Base-by-base conservation (phyloP, 1,140 invertebrate species). In the Drosophila trapezifrons region DNA sequence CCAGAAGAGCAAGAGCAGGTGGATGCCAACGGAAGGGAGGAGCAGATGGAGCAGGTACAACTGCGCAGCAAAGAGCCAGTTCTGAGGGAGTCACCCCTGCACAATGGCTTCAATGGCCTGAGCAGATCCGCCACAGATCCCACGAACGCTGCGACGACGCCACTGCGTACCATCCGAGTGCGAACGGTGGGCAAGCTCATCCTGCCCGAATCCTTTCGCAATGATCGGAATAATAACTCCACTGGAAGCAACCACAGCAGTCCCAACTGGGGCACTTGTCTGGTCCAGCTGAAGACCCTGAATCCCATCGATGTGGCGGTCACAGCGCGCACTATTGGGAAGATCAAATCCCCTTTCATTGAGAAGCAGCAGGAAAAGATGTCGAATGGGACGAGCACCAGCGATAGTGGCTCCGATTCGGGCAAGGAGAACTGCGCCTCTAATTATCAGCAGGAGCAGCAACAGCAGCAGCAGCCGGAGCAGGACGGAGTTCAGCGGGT, bases 301-400 rank as follows among this genome's bases (percentile, higher is more conserved):
- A 85, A 83, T 42, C 43, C 81, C 4, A 46, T 89, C 1, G 69
- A 73, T 8, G 42, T 82, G 2, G 35, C 76, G 1, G 42, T 85
- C 27, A 60, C 59, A 0, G 40, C 59, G 15, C 85, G 89, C 10
- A 71, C 83, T 40, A 91, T 92, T 4, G 91, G 91, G 12, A 92
- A 92, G 54, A 71, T 92, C 25, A 92, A 92, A 42, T 92, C 91
- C 0, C 89, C 89, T 0, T 92, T 92, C 18, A 87, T 92, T 4
- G 91, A 90, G 17, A 78, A 87, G 52, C 84, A 89, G 62, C 71
- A 87, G 52, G 70, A 73, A 13, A 71, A 56, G 27, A 42, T 62
- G 15, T 13, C 56, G 3, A 70, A 42, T 46, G 56, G 71, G 6
- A 47, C 43, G 6, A 82, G 62, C 29, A 37, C 35, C 17, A 82